Conservation (phyloP, 2,797 vertebrate species). For the Cryptoprocta ferox region DNA sequence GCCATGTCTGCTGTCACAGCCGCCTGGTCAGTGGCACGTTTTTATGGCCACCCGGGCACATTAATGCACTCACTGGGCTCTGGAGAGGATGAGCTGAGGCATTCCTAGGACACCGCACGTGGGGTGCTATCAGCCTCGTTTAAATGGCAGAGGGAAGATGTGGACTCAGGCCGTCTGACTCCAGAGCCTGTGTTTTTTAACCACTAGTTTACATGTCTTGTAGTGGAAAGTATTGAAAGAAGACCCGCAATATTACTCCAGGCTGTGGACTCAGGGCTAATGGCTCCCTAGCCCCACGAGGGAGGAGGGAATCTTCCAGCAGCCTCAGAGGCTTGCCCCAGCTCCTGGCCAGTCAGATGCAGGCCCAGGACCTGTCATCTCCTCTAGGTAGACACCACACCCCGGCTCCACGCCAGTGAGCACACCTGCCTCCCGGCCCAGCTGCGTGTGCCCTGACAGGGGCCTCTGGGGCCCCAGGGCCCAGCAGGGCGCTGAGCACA, state of each 20-base stretch:
- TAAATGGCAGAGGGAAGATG: neutral
- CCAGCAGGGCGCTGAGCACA: no score
- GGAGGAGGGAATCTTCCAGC: neutral
- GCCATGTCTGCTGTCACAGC: neutral
- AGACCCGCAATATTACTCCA: neutral
- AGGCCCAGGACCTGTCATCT: neutral
- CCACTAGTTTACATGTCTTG: neutral
- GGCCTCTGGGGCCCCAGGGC: neutral
- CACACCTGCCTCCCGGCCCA: fast-evolving
- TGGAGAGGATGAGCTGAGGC: no score
- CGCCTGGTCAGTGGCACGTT: fast-evolving
- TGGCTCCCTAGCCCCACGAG: neutral
- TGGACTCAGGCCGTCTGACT: neutral
- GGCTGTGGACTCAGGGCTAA: neutral
- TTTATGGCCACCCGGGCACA: fast-evolving
- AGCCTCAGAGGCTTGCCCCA: neutral
- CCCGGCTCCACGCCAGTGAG: fast-evolving
- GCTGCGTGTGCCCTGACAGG: neutral
- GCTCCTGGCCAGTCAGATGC: neutral
- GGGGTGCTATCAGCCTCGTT: neutral
- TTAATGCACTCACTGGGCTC: fast-evolving
- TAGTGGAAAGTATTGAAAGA: neutral
- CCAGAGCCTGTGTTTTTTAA: neutral
- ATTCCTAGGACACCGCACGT: neutral
- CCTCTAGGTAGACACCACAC: fast-evolving